Base-by-base conservation (phyloP, 35 echinoderm and acorn worm species). In the Apostichopus californicus region DNA sequence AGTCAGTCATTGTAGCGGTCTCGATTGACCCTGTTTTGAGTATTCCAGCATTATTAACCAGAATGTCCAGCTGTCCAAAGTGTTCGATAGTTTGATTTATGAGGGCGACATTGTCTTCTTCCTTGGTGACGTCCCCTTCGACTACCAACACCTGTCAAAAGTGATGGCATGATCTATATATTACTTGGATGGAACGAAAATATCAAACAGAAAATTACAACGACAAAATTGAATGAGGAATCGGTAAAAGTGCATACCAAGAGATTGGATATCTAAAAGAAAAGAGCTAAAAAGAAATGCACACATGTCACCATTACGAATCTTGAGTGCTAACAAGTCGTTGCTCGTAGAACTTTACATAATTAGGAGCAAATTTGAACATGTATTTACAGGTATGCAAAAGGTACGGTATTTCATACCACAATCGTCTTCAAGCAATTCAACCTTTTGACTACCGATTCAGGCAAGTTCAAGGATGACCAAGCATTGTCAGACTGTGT, bases 21-120 rank as follows among this genome's bases (percentile, higher is more conserved):
- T 93, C 92, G 15, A 93, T 93, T 58, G 81, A 60, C 58, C 92
- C 92, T 61, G 73, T 20, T 61, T 61, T 55, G 71, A 93, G 1
- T 8, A 93, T 88, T 9, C 92, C 92, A 26, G 92, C 92, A 79
- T 89, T 93, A 55, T 93, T 93, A 8, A 93, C 85, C 3, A 89
- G 86, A 28, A 89, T 89, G 34, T 71, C 68, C 64, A 89, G 64
- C 21, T 52, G 86, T 28, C 86, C 86, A 89, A 89, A 89, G 9
- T 73, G 86, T 55, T 89, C 63, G 17, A 89, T 66, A 55, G 86
- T 89, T 55, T 89, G 20, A 54, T 9, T 54, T 60, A 89, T 53
- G 14, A 89, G 86, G 18, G 58, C 5, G 12, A 72, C 17, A 17
- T 89, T 89, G 61, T 89, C 86, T 10, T 89, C 68, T 73, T 89